Base-by-base conservation (phyloP, 1,140 invertebrate species). In the Pachyrhynchus sulphureomaculatus region DNA sequence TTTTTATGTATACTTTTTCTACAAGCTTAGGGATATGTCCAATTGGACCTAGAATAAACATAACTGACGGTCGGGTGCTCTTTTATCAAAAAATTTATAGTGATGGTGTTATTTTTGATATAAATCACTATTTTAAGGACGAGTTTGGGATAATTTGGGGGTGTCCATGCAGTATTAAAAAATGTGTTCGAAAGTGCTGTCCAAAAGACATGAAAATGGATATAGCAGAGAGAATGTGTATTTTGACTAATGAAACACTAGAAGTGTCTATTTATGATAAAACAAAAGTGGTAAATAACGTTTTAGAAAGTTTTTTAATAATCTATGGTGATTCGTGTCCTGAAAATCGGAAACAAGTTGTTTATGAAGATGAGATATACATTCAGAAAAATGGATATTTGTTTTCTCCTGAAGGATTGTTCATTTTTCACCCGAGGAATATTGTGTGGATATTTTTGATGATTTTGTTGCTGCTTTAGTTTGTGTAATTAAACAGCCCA, bases 101-200 rank as follows among this genome's bases (percentile, higher is more conserved):
- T 29, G 26, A 10, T 1, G 26, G 26, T 29, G 6, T 29, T 29
- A 29, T 10, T 2, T 29, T 9, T 6, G 12, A 6, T 29, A 29
- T 10, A 10, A 29, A 29, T 10, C 26, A 29, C 12, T 29, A 29
- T 10, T 29, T 29, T 29, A 6, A 10, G 1, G 26, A 29, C 10
- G 37, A 41, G 1, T 17, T 18, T 10, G 37, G 37, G 9, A 47
- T 18, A 24, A 0, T 47, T 17, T 47, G 44, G 44, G 44, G 44
- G n/a, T 47, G 44, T 23, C 44, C 44, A 13, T 47, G 44, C 10
- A 4, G 12, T 13, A 29, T 23, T 47, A 18, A 23, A 18, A 47
- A 47, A 29, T 47, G 44, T 20, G 2, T 47, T 20, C 44, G 44
- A 17, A 47, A 47, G 17, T 47, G 44, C 18, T 47, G 44, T 20